phyloP scores from a whole-genome alignment of 2,888 invertebrate genomes.

The Lasioglossum vierecki region DNA sequence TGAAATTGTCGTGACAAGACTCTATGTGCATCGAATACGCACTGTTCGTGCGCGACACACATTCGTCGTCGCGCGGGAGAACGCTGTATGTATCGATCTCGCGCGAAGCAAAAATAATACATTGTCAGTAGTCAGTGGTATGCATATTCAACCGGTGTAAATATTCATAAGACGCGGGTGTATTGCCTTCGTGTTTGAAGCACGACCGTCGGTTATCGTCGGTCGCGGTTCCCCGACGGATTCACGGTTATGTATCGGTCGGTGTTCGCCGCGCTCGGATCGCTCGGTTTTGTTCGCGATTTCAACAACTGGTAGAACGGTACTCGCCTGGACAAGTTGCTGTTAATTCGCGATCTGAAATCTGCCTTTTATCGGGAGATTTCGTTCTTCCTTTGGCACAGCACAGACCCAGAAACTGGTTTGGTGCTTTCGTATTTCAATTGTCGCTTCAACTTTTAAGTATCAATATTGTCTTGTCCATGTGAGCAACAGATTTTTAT shows the following conservation, averaged over 20 bases:
- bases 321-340: neutral
- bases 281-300: neutral
- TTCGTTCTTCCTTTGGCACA: neutral
- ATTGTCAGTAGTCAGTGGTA: constrained; percentile 79
- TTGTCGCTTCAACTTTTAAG: neutral
- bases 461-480: neutral
- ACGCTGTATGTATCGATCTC: constrained; percentile 80
- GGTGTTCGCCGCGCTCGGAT: neutral
- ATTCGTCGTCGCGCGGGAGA: constrained; percentile 42
- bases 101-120: constrained; percentile 81
- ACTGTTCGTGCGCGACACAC: constrained; percentile 19
- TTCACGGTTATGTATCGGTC: constrained; percentile 22
- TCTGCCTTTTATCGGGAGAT: neutral
- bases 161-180: constrained; percentile 81
- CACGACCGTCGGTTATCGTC: constrained; percentile 53
- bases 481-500: neutral
- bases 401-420: neutral
- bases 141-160: constrained; percentile 80
- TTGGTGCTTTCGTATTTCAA: neutral
- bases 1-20: neutral
- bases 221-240: constrained; percentile 27
- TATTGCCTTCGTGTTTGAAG: constrained; percentile 73
- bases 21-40: neutral
- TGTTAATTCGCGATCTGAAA: neutral
- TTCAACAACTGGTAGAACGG: neutral